Evolutionary conservation across 1,140 invertebrate genomes (phyloP), one percentile per base, ranked within the genome.

Genomic region (Lordiphosa collinella): DNA sequence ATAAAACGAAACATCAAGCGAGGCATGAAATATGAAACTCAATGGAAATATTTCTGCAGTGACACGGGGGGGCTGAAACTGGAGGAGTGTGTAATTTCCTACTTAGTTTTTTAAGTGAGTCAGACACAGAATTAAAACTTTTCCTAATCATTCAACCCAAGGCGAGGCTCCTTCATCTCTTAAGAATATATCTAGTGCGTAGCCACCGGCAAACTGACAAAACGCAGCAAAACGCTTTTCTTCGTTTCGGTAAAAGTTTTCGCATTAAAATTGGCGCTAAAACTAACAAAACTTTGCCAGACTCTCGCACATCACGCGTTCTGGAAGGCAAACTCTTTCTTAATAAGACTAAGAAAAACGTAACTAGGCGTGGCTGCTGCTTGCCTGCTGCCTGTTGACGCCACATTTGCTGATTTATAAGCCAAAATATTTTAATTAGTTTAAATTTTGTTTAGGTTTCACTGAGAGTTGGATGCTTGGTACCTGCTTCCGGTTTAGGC

Each of bases 21-120:
- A 59, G 37, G 41, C 63, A 56, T 78, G 74, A 79, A 78, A 78
- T 78, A 73, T 78, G 73, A 73, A 44, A 29, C 18, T 29, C 18
- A 44, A 44, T 44, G 41, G 22, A 44, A 44, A 44, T 44, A 44
- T 44, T 29, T 43, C 22, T 12, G 25, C 22, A 25, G 40, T 43
- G 40, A 22, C 40, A 43, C 12, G 25, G 40, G 9, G 40, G 13
- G 43, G n/a, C n/a, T n/a, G n/a, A 37, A 51, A 52, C 48, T 47
- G 18, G 18, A 22, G 18, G 18, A 22, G 18, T 22, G 18, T 22
- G 18, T 59, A 64, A 47, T 59, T 64, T 53, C 18, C 41, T 43
- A 32, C 36, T 66, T 56, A 13, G 40, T 7, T 5, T 52, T 48
- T 58, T 48, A 51, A 52, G 48, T 48, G 35, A 41, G 25, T 44